These are phyloP conservation scores for Pogonognathellus flavescens DNA, from an alignment of 1,140 invertebrate genomes.

Conservation along the genomic window DNA sequence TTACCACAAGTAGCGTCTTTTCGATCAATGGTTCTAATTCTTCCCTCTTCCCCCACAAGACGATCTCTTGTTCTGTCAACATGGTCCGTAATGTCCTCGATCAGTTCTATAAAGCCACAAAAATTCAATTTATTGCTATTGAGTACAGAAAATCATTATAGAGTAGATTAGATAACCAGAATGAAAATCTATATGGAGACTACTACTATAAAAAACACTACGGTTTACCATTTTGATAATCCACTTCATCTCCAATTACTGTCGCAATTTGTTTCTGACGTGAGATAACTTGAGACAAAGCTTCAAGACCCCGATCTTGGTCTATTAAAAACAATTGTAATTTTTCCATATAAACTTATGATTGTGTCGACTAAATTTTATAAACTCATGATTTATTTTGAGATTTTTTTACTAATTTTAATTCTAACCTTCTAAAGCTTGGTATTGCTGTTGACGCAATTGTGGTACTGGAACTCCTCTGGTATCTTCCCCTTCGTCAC, in stretches of 20 bases:
- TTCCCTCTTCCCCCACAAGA: conserved; percentile 78
- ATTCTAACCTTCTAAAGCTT: conserved; percentile 68
- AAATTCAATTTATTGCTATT: no score
- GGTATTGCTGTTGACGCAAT: conserved; percentile 69
- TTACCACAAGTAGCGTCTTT: conserved; percentile 80
- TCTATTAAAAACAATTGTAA: conserved; percentile 73
- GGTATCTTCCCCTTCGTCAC: conserved; percentile 56
- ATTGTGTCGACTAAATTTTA: no score
- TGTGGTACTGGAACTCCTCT: conserved; percentile 62
- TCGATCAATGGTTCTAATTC: conserved; percentile 76
- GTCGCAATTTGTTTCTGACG: conserved; percentile 83
- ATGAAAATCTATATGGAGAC: no score
- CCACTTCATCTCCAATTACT: conserved; percentile 82
- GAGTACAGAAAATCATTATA: no score
- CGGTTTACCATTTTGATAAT: conserved; percentile 75
- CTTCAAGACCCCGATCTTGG: conserved; percentile 83
- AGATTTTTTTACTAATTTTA: conserved; percentile 14
- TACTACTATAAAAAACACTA: no score
- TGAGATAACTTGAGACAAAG: conserved; percentile 81
- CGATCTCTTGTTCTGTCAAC: conserved; percentile 80
- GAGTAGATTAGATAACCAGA: no score
- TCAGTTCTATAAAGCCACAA: conserved; percentile 75
- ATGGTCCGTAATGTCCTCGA: conserved; percentile 83
- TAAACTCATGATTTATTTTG: no score
- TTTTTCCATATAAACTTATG: no score